Conservation (phyloP, 2,888 invertebrate species). For the Heliconius aoede region DNA sequence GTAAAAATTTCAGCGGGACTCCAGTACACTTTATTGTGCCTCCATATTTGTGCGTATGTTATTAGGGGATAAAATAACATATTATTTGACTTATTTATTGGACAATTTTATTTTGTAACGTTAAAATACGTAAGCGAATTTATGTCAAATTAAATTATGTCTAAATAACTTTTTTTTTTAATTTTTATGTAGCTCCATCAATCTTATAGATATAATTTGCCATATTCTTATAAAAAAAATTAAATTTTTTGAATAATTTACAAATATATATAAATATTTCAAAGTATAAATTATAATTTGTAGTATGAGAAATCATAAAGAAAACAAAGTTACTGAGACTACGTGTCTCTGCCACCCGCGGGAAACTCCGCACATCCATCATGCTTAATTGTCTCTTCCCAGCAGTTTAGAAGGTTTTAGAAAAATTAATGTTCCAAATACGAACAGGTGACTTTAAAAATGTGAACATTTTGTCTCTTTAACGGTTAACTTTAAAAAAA, state of each 20-base stretch:
- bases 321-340: conserved; percentile 19
- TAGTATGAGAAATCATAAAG: conserved; percentile 10
- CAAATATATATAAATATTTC: not conserved
- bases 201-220: not conserved
- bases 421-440: conserved; percentile 8
- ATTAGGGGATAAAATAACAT: not conserved
- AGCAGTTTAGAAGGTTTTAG: conserved; percentile 61
- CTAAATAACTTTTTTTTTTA: too few relatives aligned
- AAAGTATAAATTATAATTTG: not conserved
- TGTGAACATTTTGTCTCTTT: conserved; percentile 1
- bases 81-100: not conserved
- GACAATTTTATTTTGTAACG: not conserved
- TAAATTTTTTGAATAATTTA: not conserved
- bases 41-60: not conserved
- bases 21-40: conserved; percentile 39
- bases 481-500: not conserved
- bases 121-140: not conserved
- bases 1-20: conserved; percentile 52
- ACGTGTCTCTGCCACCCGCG: conserved; percentile 25
- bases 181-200: not conserved
- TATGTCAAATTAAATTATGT: not conserved
- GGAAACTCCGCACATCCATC: conserved; percentile 69
- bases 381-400: conserved; percentile 79
- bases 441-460: not conserved
- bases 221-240: too few relatives aligned